phyloP scores from a whole-genome alignment of 2,113 vertebrate species.

The Ondatra zibethicus region DNA sequence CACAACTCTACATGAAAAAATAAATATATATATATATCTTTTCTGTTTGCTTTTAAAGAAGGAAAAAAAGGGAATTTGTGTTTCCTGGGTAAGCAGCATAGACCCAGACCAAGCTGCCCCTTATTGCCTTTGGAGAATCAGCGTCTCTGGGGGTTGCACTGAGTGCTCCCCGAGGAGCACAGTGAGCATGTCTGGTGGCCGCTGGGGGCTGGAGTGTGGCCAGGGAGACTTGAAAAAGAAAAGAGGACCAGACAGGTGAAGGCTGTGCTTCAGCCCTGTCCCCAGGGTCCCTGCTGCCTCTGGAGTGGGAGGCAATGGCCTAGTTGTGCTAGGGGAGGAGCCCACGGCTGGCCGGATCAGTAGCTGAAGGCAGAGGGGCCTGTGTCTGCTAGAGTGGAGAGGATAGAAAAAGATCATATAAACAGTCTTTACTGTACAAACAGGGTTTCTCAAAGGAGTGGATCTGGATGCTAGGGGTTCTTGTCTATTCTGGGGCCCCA shows the following conservation, averaged over 20 bases:
- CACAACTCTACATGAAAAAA: conserved; percentile 82
- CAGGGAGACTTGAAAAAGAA: conserved; percentile 36
- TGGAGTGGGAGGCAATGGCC: neutral
- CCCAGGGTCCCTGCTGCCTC: neutral
- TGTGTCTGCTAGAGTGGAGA: neutral
- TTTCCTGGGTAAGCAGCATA: conserved; percentile 69
- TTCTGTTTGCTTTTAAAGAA: conserved; percentile 74
- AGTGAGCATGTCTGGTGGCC: neutral
- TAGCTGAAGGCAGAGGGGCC: neutral
- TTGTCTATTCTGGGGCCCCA: conserved; percentile 53
- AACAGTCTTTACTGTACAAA: conserved; percentile 74
- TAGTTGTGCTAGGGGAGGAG: neutral
- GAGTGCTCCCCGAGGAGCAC: conserved; percentile 32
- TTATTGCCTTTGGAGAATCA: conserved; percentile 73
- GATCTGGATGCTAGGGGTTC: conserved; percentile 60
- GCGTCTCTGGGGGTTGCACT: neutral
- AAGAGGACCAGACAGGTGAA: neutral
- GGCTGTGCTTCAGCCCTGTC: conserved; percentile 15
- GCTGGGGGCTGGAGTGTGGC: neutral
- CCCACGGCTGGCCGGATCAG: neutral
- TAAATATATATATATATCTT: conserved; percentile 80
- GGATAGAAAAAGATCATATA: conserved; percentile 54
- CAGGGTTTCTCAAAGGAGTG: conserved; percentile 64
- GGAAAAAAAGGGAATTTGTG: conserved; percentile 40
- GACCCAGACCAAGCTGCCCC: conserved; percentile 57